A percentile compares a stretch with the other conserved stretches of the same genome.
phyloP scores from a whole-genome alignment of 2,888 invertebrate genomes.

The Morpho helenor region DNA sequence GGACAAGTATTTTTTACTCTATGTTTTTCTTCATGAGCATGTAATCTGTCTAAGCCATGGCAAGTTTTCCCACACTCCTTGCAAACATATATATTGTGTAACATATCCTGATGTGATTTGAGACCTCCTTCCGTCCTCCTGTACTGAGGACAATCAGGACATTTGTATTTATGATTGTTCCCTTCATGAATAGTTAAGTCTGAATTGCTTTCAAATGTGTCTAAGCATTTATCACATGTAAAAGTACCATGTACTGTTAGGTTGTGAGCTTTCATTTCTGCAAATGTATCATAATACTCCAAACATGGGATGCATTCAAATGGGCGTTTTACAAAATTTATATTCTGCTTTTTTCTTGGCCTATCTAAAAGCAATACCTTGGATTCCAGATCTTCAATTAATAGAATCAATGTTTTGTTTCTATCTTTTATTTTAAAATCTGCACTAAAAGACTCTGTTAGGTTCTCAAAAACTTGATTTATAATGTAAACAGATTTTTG shows the following conservation, averaged over 20 bases:
- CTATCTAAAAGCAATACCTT: constrained; percentile 44
- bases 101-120: constrained; percentile 41
- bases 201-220: constrained; percentile 34
- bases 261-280: constrained; percentile 46
- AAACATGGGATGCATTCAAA: constrained; percentile 44
- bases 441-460: constrained; percentile 38
- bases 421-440: constrained; percentile 34
- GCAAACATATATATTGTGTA: constrained; percentile 48
- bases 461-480: constrained; percentile 44
- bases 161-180: constrained; percentile 39
- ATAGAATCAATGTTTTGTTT: constrained; percentile 45
- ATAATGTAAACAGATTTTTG: constrained; percentile 41
- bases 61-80: constrained; percentile 61
- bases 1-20: constrained; percentile 51
- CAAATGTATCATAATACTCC: constrained; percentile 34
- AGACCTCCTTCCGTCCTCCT: constrained; percentile 45
- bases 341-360: constrained; percentile 21
- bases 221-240: constrained; percentile 50
- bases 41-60: constrained; percentile 47
- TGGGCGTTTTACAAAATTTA: constrained; percentile 17
- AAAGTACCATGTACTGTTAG: constrained; percentile 37
- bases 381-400: constrained; percentile 41
- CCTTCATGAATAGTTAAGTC: constrained; percentile 39
- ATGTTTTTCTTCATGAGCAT: constrained; percentile 57
- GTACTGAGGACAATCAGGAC: constrained; percentile 43